A percentile compares a stretch with the other conserved stretches of the same genome.
These are phyloP conservation scores for Pituophis catenifer DNA, from an alignment of 2,113 vertebrate genomes.

Conservation along the genomic window DNA sequence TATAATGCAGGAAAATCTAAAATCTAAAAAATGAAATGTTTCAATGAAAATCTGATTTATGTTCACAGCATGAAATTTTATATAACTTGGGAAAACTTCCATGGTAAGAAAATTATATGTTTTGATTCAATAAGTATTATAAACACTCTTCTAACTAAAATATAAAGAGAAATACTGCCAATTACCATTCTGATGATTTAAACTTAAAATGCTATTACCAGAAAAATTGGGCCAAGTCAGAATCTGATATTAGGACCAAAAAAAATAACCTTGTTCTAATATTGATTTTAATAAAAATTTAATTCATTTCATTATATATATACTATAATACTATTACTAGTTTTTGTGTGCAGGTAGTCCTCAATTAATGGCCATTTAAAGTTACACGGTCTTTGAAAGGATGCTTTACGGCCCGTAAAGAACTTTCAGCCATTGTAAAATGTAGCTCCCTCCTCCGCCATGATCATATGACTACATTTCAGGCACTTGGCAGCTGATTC, in stretches of 20 bases:
- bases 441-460: background rate
- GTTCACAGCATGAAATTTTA: constrained; percentile 43
- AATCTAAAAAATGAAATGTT: background rate
- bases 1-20: background rate
- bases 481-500: background rate
- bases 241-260: background rate
- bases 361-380: background rate
- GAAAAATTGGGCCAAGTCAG: background rate
- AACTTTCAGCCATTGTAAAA: background rate
- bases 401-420: background rate
- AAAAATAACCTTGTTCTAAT: background rate
- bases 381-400: background rate
- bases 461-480: background rate
- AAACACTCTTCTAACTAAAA: background rate
- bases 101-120: constrained; percentile 46
- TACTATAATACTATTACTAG: background rate
- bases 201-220: background rate
- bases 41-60: constrained; percentile 27
- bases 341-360: background rate
- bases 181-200: background rate
- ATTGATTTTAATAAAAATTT: background rate
- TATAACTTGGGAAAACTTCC: constrained; percentile 21
- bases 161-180: background rate
- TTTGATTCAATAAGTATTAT: background rate
- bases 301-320: background rate